Percentiles rank a stretch among this genome's conserved stretches.
Evolutionary conservation across 1,140 invertebrate genomes (phyloP).

Genomic region (Colletes latitarsis): DNA sequence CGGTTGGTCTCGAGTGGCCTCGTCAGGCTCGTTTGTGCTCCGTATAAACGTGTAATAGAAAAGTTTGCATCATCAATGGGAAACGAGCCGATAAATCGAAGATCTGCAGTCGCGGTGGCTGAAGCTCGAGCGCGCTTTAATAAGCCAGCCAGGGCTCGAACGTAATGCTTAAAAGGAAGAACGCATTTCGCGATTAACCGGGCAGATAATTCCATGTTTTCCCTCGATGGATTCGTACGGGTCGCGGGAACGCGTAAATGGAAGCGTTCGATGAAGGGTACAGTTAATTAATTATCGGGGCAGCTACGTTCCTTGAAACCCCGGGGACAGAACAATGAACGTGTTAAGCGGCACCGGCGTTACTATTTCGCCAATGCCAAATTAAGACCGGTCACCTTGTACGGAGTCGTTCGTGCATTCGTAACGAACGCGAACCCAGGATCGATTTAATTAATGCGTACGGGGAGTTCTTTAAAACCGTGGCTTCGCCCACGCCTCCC

Average conservation of each 20-base stretch:
- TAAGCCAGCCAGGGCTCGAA: background rate
- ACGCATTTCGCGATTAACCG: conserved; percentile 1
- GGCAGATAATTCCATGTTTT: conserved; percentile 4
- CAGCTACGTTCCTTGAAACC: background rate
- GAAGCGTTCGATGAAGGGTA: conserved; percentile 25
- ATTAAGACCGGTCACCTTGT: conserved; percentile 35
- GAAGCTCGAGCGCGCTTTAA: background rate
- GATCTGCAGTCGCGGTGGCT: background rate
- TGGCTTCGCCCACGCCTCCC: conserved; percentile 25
- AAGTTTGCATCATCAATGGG: background rate
- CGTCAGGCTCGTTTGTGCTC: too few species aligned
- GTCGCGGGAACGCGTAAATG: background rate
- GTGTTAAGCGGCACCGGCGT: conserved; percentile 19
- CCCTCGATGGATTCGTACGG: background rate
- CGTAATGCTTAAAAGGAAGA: conserved; percentile 13
- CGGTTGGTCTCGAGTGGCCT: too few species aligned
- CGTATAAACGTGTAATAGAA: background rate
- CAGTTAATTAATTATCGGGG: conserved; percentile 31
- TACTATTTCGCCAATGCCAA: conserved; percentile 44
- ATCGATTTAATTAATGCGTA: conserved; percentile 38
- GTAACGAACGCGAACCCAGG: too few species aligned
- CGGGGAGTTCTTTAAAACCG: conserved; percentile 23
- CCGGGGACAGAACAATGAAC: conserved; percentile 28
- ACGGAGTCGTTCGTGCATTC: conserved; percentile 3
- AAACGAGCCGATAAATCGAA: conserved; percentile 3